These are phyloP conservation scores for Dasyprocta punctata DNA, from an alignment of 2,113 vertebrate species.

Conservation along the genomic window DNA sequence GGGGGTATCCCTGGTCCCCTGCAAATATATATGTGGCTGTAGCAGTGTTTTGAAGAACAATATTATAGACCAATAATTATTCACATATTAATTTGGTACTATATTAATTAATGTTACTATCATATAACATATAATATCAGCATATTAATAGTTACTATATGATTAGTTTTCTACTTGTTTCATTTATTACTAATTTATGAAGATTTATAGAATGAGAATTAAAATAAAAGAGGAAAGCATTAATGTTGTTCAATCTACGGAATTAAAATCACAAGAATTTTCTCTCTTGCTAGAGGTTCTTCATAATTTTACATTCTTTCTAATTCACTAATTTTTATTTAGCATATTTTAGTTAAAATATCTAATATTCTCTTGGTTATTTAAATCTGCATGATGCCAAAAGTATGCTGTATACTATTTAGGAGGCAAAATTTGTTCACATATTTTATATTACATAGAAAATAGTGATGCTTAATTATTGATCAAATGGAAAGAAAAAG, in stretches of 20 bases:
- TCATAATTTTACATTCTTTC: neutral
- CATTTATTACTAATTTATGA: neutral
- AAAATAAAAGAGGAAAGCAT: constrained; percentile 11
- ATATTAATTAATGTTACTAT: neutral
- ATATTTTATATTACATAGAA: constrained; percentile 6
- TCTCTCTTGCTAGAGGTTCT: neutral
- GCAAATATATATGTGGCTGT: neutral
- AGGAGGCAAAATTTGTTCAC: constrained; percentile 1
- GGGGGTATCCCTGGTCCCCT: neutral
- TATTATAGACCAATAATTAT: neutral
- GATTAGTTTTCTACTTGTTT: neutral
- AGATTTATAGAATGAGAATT: neutral
- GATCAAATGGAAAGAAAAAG: neutral
- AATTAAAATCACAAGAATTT: neutral
- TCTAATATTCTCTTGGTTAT: neutral
- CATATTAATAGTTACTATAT: neutral
- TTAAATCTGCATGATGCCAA: neutral
- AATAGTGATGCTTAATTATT: neutral
- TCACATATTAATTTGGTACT: neutral
- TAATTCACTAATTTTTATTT: neutral
- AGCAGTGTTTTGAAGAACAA: neutral
- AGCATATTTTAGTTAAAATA: neutral
- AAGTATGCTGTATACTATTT: neutral
- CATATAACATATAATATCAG: neutral
- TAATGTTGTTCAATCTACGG: too few species aligned